Percentiles rank a stretch among this genome's conserved stretches.
Conservation (phyloP, 92 coral and sea anemone genomes). For the Ricordea florida region DNA sequence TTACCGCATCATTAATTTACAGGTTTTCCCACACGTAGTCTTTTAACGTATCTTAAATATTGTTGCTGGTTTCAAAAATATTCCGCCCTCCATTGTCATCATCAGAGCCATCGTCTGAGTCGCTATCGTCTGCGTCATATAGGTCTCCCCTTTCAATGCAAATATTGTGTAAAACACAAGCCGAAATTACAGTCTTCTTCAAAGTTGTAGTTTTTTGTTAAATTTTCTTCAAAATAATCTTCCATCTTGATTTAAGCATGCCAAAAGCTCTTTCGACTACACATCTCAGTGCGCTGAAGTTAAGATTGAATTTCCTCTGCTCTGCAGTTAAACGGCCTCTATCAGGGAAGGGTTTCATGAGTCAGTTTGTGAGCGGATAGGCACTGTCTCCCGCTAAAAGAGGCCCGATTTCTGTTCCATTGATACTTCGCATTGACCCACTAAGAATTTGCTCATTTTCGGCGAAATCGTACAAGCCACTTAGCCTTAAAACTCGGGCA, state of each 20-base stretch:
- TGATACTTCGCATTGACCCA: too few relatives aligned
- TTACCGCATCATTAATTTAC: too few relatives aligned
- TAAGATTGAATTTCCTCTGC: slow-evolving; percentile 8
- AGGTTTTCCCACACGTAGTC: neutral
- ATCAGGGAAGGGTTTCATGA: slow-evolving; percentile 30
- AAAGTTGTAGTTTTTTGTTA: slow-evolving; percentile 2
- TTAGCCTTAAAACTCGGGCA: slow-evolving; percentile 43
- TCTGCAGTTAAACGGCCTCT: slow-evolving; percentile 29
- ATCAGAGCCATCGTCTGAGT: neutral
- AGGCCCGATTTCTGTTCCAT: too few relatives aligned
- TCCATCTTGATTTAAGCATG: slow-evolving; percentile 39
- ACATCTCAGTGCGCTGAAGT: slow-evolving; percentile 20
- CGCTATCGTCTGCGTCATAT: slow-evolving; percentile 18
- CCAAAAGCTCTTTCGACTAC: slow-evolving; percentile 60
- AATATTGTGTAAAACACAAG: slow-evolving; percentile 25
- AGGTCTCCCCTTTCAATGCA: slow-evolving; percentile 34
- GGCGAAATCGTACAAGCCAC: too few relatives aligned
- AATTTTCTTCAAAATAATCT: too few relatives aligned
- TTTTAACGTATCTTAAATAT: slow-evolving; percentile 3
- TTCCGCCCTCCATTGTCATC: slow-evolving; percentile 17
- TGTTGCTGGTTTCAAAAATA: neutral
- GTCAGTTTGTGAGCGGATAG: slow-evolving; percentile 46
- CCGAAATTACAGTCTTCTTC: slow-evolving; percentile 22
- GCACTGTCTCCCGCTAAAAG: slow-evolving; percentile 56
- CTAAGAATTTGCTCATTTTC: slow-evolving; percentile 26